These are phyloP conservation scores for Epistrophella euchroma DNA, from an alignment of 2,888 invertebrate species.

Conservation along the genomic window DNA sequence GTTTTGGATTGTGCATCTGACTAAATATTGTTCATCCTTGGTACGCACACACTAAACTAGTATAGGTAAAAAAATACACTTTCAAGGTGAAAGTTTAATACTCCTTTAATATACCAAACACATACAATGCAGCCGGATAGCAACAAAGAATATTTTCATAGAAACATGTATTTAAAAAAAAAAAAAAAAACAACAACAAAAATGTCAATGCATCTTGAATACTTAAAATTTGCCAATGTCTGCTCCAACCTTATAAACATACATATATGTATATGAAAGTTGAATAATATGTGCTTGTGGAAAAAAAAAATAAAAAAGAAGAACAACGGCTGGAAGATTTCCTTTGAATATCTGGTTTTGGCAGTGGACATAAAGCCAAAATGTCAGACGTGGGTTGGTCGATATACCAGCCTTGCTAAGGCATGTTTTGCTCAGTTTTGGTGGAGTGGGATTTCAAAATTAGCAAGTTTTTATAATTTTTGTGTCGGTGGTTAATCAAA, in stretches of 20 bases:
- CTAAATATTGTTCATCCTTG: not conserved
- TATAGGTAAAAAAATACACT: slow-evolving; percentile 3
- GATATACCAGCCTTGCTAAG: too few species aligned
- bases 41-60: not conserved
- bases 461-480: too few species aligned
- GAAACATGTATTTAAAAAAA: not conserved
- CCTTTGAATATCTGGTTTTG: slow-evolving; percentile 3
- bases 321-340: not conserved
- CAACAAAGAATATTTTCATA: slow-evolving; percentile 39
- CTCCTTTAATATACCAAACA: slow-evolving; percentile 33
- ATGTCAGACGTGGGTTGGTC: too few species aligned
- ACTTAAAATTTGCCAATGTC: not conserved
- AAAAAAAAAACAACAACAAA: not conserved
- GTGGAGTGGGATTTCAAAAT: too few species aligned
- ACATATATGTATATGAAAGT: slow-evolving; percentile 1
- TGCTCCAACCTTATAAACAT: not conserved
- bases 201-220: slow-evolving; percentile 19
- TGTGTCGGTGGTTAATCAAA: too few species aligned
- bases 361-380: too few species aligned
- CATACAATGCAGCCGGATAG: not conserved
- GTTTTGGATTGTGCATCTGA: too few species aligned
- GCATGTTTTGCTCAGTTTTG: too few species aligned
- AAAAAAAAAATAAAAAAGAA: not conserved
- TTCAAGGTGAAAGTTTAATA: slow-evolving; percentile 60
- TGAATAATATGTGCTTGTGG: not conserved